Percentiles rank a stretch among this genome's conserved stretches.
Evolutionary conservation across 2,888 invertebrate species (phyloP).

Genomic region (Taenaris catops): DNA sequence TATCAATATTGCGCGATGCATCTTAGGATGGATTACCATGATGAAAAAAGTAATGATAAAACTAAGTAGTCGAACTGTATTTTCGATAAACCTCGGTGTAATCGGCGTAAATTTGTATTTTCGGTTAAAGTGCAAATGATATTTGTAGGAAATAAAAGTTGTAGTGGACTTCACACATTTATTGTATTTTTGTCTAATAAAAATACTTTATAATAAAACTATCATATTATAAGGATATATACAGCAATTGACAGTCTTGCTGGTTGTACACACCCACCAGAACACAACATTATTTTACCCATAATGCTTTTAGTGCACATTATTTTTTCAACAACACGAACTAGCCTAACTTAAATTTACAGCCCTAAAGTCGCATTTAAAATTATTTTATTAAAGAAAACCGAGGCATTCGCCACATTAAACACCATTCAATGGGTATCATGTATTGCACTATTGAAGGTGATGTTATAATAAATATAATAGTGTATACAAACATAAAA

Average conservation of each 20-base stretch:
- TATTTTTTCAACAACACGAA: slow-evolving; percentile 44
- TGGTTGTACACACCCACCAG: slow-evolving; percentile 61
- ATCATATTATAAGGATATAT: slow-evolving; percentile 69
- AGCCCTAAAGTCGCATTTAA: slow-evolving; percentile 44
- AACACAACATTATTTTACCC: slow-evolving; percentile 49
- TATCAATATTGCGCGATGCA: no score
- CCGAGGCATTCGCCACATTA: slow-evolving; percentile 44
- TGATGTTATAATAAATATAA: slow-evolving; percentile 19
- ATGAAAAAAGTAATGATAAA: no score
- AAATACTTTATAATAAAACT: slow-evolving; percentile 75
- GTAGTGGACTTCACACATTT: slow-evolving; percentile 76
- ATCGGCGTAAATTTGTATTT: no score
- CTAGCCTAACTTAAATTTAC: slow-evolving; percentile 59
- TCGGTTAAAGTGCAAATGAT: no score
- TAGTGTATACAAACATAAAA: slow-evolving; percentile 15
- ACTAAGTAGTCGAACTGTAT: no score
- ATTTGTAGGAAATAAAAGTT: slow-evolving; percentile 31
- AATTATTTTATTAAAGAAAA: slow-evolving; percentile 31
- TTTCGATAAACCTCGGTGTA: no score
- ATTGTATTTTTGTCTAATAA: slow-evolving; percentile 80
- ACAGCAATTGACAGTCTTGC: slow-evolving; percentile 78
- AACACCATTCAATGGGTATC: slow-evolving; percentile 56
- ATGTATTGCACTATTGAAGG: slow-evolving; percentile 66
- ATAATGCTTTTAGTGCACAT: slow-evolving; percentile 47
- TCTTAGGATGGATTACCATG: no score